A percentile compares a stretch with the other conserved stretches of the same genome.
These are phyloP conservation scores for Drosophila picticornis DNA, from an alignment of 2,888 invertebrate genomes.

Conservation along the genomic window DNA sequence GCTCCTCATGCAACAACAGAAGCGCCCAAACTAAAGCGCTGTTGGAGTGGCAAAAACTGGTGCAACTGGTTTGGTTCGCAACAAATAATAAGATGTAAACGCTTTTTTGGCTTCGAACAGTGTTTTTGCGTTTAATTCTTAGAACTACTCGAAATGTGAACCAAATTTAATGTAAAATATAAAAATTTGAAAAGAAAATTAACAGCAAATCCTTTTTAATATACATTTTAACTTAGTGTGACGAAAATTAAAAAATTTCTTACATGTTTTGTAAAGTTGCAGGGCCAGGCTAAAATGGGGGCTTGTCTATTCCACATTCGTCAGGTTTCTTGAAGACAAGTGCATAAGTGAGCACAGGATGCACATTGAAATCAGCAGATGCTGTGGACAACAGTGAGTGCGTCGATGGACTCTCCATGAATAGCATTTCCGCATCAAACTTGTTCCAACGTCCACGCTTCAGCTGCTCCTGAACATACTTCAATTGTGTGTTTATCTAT, in stretches of 20 bases:
- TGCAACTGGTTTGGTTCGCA: slow-evolving; percentile 12
- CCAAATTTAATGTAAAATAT: background rate
- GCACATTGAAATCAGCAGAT: slow-evolving; percentile 54
- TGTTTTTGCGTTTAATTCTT: slow-evolving; percentile 11
- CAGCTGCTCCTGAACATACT: slow-evolving; percentile 66
- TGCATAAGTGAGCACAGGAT: slow-evolving; percentile 70
- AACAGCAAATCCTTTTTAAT: background rate
- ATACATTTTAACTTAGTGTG: background rate
- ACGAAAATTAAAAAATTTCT: background rate
- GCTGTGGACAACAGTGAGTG: slow-evolving; percentile 68
- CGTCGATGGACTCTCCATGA: slow-evolving; percentile 62
- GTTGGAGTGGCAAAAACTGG: slow-evolving; percentile 43
- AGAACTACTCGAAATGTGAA: background rate
- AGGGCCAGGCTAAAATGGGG: slow-evolving; percentile 41
- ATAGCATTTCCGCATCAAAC: slow-evolving; percentile 70
- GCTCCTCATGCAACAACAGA: background rate
- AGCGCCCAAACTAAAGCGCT: slow-evolving; percentile 11
- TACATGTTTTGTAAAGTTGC: background rate
- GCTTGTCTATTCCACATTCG: slow-evolving; percentile 69
- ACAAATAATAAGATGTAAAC: slow-evolving; percentile 2
- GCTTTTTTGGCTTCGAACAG: slow-evolving; percentile 20
- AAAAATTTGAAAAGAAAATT: too few relatives aligned
- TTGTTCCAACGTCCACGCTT: slow-evolving; percentile 66
- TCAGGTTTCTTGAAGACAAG: slow-evolving; percentile 68
- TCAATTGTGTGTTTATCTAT: slow-evolving; percentile 71